Base-by-base conservation (phyloP, 1,140 invertebrate species). In the Drosophila biarmipes region DNA sequence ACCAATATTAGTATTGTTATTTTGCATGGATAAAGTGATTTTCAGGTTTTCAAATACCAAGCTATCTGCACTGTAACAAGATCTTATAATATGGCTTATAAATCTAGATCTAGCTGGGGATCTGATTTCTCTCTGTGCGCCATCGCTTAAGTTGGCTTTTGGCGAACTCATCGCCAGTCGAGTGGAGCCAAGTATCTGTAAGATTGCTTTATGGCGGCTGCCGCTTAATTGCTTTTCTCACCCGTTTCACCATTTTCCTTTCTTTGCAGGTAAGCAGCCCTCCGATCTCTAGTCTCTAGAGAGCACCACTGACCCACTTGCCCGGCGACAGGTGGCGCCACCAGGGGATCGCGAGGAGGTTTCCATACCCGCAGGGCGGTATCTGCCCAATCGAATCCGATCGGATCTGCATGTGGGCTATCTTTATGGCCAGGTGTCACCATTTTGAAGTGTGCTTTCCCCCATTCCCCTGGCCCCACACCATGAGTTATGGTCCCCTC, bases 341-440 rank as follows among this genome's bases (percentile, higher is more conserved):
- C 71, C 73, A 72, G 35, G 14, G 29, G 45, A 14, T 8, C 21
- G 46, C n/a, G 45, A 14, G 17, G 53, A 42, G 45, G 24, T 27
- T 35, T 63, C 24, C 19, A 14, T 51, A 43, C 73, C 82, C 77
- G 62, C 73, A 84, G 80, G 51, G 66, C 63, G 21, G 24, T 24
- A 31, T 37, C 31, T 24, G 15, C 57, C 19, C 40, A 27, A 42
- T 27, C 27, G 52, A 49, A 51, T 19, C 48, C 31, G 62, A 73
- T 61, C 43, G 42, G 24, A 67, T 63, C 37, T 51, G 54, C 49
- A 74, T 81, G 78, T 81, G 81, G 82, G 62, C 75, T 82, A 87
- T 75, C 78, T 87, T 87, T 86, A 86, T 86, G 87, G 82, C 78
- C 78, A 87, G 81, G 69, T 86, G 78, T 82, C 81, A 82, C 81